These are phyloP conservation scores for Podarcis raffonei DNA, from an alignment of 2,113 vertebrate genomes.

Conservation along the genomic window DNA sequence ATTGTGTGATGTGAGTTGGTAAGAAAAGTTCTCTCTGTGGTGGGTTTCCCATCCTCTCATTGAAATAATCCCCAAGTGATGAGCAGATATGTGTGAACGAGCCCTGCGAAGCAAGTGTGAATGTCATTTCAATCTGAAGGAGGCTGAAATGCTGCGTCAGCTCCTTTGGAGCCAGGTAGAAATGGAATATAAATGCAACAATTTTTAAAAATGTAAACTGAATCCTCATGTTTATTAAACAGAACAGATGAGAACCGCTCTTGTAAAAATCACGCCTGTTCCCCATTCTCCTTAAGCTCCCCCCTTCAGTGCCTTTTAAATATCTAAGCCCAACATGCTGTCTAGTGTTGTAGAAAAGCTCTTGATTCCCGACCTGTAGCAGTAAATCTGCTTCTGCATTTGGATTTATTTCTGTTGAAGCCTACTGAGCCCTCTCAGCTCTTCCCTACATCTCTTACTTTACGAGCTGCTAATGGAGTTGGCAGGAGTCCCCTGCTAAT, in stretches of 20 bases:
- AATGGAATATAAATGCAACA: neutral
- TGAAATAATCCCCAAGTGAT: neutral
- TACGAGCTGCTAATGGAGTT: conserved; percentile 42
- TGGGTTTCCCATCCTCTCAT: neutral
- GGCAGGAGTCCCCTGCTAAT: conserved; percentile 37
- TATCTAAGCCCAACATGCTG: conserved; percentile 14
- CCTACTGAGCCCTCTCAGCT: conserved; percentile 28
- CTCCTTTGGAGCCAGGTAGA: neutral
- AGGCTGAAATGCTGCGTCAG: neutral
- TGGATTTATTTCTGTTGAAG: conserved; percentile 52
- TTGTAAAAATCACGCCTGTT: conserved; percentile 9
- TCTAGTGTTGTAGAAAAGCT: conserved; percentile 29
- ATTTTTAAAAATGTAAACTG: neutral
- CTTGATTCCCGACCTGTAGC: conserved; percentile 53
- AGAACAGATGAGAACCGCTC: conserved; percentile 3
- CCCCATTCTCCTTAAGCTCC: neutral
- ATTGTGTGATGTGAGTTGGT: neutral
- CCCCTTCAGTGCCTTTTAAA: neutral
- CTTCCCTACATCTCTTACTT: conserved; percentile 38
- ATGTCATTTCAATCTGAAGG: neutral
- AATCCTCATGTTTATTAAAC: conserved; percentile 29
- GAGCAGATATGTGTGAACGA: neutral
- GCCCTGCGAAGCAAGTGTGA: neutral
- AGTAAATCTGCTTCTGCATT: conserved; percentile 36
- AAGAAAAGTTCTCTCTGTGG: neutral